These are phyloP conservation scores for Diaphora mendica DNA, from an alignment of 2,888 invertebrate genomes.

Conservation along the genomic window DNA sequence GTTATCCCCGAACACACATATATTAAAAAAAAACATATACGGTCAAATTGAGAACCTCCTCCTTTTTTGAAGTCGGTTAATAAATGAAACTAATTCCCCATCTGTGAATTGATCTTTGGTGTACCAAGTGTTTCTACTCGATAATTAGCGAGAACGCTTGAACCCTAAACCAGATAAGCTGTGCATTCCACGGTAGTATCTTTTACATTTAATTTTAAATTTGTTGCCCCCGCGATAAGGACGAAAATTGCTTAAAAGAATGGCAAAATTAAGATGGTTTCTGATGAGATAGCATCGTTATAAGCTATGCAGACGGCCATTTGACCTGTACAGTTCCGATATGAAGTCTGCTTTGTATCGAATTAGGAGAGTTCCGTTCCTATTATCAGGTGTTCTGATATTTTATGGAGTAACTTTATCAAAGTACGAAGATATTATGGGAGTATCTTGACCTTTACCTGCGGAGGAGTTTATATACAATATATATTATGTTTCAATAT, in stretches of 20 bases:
- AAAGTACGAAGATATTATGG: not conserved
- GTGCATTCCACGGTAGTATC: conserved; percentile 55
- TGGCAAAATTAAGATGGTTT: conserved; percentile 27
- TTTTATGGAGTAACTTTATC: conserved; percentile 6
- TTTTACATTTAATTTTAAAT: conserved; percentile 48
- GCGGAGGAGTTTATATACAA: not conserved
- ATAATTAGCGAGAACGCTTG: conserved; percentile 71
- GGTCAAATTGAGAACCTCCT: too few species aligned
- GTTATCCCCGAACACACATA: too few species aligned
- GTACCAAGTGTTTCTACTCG: conserved; percentile 56
- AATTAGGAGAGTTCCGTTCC: conserved; percentile 35
- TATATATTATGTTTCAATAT: not conserved
- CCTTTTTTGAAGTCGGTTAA: too few species aligned
- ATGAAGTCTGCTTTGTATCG: conserved; percentile 49
- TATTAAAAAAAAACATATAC: too few species aligned
- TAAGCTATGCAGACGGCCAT: conserved; percentile 53
- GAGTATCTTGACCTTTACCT: not conserved
- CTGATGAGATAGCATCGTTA: conserved; percentile 45
- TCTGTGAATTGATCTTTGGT: conserved; percentile 30
- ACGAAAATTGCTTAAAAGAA: conserved; percentile 30
- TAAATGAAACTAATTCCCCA: conserved; percentile 15
- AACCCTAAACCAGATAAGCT: conserved; percentile 67
- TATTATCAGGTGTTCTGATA: conserved; percentile 26
- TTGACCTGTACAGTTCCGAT: conserved; percentile 34
- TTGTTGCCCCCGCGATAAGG: conserved; percentile 41